Evolutionary conservation across 1,140 invertebrate genomes (phyloP).

Genomic region (Dufourea novaeangliae): DNA sequence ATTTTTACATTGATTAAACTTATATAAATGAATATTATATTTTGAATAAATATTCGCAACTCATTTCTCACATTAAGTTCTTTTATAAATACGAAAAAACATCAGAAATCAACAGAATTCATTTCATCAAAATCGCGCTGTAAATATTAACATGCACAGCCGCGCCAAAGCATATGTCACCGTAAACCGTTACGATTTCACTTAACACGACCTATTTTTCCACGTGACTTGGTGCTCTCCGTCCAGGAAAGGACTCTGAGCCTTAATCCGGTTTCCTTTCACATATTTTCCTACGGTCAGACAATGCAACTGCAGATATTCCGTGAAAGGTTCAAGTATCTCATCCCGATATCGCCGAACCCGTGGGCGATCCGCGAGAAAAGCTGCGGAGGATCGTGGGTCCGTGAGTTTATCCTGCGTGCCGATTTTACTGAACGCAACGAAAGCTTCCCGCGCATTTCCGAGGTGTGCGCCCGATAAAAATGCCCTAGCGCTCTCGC

Average conservation of each 20-base stretch:
- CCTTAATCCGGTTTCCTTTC: conserved; percentile 1
- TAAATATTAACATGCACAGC: no score
- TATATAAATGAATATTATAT: no score
- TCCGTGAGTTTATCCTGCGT: background rate
- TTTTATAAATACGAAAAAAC: no score
- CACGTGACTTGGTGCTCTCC: background rate
- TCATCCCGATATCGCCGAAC: background rate
- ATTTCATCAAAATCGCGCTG: no score
- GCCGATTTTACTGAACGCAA: conserved; percentile 36
- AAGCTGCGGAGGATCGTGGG: background rate
- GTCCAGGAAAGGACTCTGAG: conserved; percentile 2
- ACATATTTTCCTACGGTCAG: background rate
- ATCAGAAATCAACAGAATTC: no score
- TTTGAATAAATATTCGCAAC: no score
- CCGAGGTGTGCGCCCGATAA: conserved; percentile 22
- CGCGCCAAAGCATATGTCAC: no score
- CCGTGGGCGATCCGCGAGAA: background rate
- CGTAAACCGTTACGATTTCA: no score
- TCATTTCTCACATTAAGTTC: no score
- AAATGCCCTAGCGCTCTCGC: background rate
- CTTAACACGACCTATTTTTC: background rate
- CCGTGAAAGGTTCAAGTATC: background rate
- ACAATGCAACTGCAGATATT: background rate
- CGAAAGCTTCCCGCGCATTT: conserved; percentile 43
- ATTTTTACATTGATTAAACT: no score